A percentile compares a stretch with the other conserved stretches of the same genome.
These are phyloP conservation scores for Apaloderma vittatum DNA, from an alignment of 2,113 vertebrate genomes.

Conservation along the genomic window DNA sequence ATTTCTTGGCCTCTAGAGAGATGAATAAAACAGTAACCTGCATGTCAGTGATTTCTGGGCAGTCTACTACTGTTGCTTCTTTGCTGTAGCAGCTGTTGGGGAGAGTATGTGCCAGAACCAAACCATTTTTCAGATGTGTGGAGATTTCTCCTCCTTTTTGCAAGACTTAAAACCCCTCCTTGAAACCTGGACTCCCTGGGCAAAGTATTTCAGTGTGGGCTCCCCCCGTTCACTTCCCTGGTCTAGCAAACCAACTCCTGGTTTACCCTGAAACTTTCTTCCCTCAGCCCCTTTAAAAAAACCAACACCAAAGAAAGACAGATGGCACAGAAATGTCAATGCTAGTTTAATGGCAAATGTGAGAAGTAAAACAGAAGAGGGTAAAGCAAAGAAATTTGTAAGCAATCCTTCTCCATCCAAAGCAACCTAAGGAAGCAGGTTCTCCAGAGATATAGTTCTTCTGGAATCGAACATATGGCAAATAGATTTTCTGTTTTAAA, in stretches of 20 bases:
- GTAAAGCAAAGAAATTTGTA: slow-evolving; percentile 17
- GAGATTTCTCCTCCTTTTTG: neutral
- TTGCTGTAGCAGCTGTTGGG: neutral
- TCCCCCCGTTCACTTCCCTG: neutral
- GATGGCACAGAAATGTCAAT: slow-evolving; percentile 32
- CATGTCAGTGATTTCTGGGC: neutral
- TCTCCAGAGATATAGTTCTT: neutral
- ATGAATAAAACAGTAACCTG: neutral
- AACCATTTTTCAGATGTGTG: neutral
- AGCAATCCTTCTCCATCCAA: neutral
- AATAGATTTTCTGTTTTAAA: slow-evolving; percentile 35
- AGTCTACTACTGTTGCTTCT: neutral
- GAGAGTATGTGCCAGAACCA: neutral
- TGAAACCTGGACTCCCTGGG: neutral
- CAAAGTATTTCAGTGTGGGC: neutral
- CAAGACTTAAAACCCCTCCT: neutral
- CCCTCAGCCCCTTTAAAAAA: neutral
- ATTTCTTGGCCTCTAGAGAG: neutral
- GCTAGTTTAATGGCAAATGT: slow-evolving; percentile 16
- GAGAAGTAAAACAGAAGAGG: slow-evolving; percentile 42
- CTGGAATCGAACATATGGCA: slow-evolving; percentile 21
- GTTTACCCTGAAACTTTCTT: neutral
- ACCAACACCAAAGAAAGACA: neutral
- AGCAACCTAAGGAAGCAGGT: slow-evolving; percentile 1
- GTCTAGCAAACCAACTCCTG: neutral